phyloP scores from a whole-genome alignment of 2,797 vertebrate species.

The Podarcis siculus region DNA sequence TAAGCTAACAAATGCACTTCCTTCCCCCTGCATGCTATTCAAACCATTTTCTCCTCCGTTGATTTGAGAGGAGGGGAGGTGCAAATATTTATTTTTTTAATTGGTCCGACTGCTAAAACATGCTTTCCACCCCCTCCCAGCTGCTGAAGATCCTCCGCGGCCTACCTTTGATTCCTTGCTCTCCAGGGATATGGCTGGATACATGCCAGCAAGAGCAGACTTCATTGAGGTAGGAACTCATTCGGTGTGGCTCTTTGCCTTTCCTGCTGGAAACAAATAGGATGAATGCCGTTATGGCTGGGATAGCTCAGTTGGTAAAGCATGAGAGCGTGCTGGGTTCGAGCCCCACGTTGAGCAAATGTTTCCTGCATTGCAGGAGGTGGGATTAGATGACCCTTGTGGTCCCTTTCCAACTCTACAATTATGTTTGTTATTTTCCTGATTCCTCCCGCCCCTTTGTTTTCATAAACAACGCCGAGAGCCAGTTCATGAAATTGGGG shows the following conservation, averaged over 20 bases:
- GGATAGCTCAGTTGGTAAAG: too few species aligned
- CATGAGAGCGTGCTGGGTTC: too few species aligned
- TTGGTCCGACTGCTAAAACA: not conserved
- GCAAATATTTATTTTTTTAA: not conserved
- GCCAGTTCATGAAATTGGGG: too few species aligned
- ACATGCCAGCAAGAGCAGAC: conserved; percentile 92
- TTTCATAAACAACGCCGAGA: not conserved
- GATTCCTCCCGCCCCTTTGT: not conserved
- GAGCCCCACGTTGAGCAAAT: too few species aligned
- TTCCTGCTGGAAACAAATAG: not conserved
- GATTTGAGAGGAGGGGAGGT: not conserved
- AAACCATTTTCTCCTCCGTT: not conserved
- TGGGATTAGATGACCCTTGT: too few species aligned
- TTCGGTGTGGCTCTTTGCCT: not conserved
- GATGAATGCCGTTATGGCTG: not conserved
- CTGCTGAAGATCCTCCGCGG: conserved; percentile 93
- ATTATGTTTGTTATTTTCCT: not conserved
- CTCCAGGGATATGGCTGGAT: conserved; percentile 98
- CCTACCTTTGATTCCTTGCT: conserved; percentile 95
- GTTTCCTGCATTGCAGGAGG: too few species aligned
- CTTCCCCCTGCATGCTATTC: too few species aligned
- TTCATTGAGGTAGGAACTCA: conserved; percentile 82
- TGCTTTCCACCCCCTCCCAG: conserved; percentile 72
- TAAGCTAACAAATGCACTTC: too few species aligned
- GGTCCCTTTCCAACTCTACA: too few species aligned